Evolutionary conservation across 1,140 invertebrate genomes (phyloP), one percentile per base, ranked within the genome.

Genomic region (Mamestra configurata): DNA sequence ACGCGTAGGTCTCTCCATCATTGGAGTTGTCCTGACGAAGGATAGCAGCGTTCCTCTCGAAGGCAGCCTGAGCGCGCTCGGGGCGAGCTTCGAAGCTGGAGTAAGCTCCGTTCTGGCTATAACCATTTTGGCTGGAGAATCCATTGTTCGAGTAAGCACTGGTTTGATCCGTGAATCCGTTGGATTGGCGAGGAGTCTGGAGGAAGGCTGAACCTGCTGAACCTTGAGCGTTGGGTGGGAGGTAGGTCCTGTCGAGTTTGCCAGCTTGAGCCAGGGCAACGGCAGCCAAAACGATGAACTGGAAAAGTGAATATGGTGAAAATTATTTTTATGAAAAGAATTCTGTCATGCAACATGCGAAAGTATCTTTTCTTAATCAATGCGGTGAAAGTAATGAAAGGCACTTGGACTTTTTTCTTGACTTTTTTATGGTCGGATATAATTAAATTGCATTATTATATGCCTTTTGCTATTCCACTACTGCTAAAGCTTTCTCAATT

Each of bases 221-320:
- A 18, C 89, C 87, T 61, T 93, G 92, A 7, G 96, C 96, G 55
- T 94, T 64, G 18, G 96, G 96, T 10, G 96, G 96, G 10, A 97
- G 94, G 84, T 97, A 97, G 6, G 94, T 95, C 78, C 95, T 96
- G 78, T 96, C 96, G 59, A 97, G 85, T 81, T 96, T 91, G 11
- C 86, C 93, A 22, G 81, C 89, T 35, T 83, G 84, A 31, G 86
- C 79, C 53, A 82, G 85, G 24, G 88, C 86, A 31, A 88, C 81
- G 11, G 84, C 79, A 1, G 86, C 85, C 72, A 93, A 70, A 53
- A 93, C n/a, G 18, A 91, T 84, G 20, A 93, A 78, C 92, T 94
- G 89, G 64, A 90, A 94, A 59, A 72, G 35, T 72, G 72, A 73
- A 81, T 51, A n/a, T n/a, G n/a, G n/a, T n/a, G n/a, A n/a, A n/a